Evolutionary conservation across 2,888 invertebrate species (phyloP).

Genomic region (Peribatodes rhomboidaria): DNA sequence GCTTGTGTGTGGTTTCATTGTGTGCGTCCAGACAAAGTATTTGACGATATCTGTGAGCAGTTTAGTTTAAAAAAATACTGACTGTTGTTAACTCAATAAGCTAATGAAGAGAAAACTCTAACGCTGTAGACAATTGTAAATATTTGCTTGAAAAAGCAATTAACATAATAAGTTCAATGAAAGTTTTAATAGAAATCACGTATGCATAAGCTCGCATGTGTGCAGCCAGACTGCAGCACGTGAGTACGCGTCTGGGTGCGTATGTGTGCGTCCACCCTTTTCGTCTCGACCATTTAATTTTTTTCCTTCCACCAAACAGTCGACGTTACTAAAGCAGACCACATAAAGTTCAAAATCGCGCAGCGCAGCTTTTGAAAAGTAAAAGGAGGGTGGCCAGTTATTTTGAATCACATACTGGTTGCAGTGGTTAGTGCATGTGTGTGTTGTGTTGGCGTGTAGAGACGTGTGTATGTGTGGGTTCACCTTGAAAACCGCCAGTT

Average conservation of each 20-base stretch:
- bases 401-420: slow-evolving; percentile 76
- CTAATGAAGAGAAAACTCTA: neutral
- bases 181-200: slow-evolving; percentile 52
- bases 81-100: slow-evolving; percentile 15
- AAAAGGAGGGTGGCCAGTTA: slow-evolving; percentile 60
- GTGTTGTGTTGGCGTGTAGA: slow-evolving; percentile 29
- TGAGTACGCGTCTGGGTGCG: slow-evolving; percentile 59
- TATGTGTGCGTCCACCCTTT: slow-evolving; percentile 81
- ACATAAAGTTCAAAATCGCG: slow-evolving; percentile 52
- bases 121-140: slow-evolving; percentile 28
- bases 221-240: slow-evolving; percentile 74
- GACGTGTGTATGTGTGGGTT: slow-evolving; percentile 72
- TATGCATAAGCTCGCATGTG: slow-evolving; percentile 56
- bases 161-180: slow-evolving; percentile 50
- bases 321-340: slow-evolving; percentile 28
- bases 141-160: slow-evolving; percentile 38
- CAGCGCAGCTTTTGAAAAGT: slow-evolving; percentile 34
- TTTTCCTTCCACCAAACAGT: slow-evolving; percentile 20
- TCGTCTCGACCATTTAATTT: slow-evolving; percentile 63
- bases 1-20: slow-evolving; percentile 47
- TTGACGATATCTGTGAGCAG: slow-evolving; percentile 19
- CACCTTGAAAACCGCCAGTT: slow-evolving; percentile 85
- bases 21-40: slow-evolving; percentile 28
- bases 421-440: slow-evolving; percentile 50
- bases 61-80: slow-evolving; percentile 11